A percentile compares a stretch with the other conserved stretches of the same genome.
Conservation (phyloP, 2,888 invertebrate species). For the Melinaea marsaeus region DNA sequence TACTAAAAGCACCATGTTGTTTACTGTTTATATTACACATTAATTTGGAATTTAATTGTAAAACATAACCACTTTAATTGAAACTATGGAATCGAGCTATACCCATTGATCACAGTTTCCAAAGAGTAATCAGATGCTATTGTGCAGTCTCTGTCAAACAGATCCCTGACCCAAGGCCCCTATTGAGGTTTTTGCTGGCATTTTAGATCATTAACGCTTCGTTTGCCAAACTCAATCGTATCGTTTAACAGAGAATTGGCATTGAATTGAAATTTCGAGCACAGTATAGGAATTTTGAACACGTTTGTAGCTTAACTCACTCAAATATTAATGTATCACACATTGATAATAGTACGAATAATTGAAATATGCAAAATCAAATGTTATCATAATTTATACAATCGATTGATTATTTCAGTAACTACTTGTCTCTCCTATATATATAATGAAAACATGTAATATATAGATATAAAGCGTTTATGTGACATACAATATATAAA, state of each 20-base stretch:
- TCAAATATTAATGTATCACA: neutral
- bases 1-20: too few species aligned
- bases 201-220: slow-evolving; percentile 40
- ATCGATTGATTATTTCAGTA: too few species aligned
- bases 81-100: too few species aligned
- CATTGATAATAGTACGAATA: too few species aligned
- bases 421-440: neutral
- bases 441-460: neutral
- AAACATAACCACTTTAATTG: too few species aligned
- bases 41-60: too few species aligned
- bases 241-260: slow-evolving; percentile 1
- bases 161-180: slow-evolving; percentile 12
- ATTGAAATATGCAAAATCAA: too few species aligned
- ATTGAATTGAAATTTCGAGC: slow-evolving; percentile 3
- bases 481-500: neutral
- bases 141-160: slow-evolving; percentile 26
- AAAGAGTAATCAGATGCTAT: slow-evolving; percentile 22
- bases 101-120: neutral
- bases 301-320: neutral
- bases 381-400: too few species aligned
- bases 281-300: neutral
- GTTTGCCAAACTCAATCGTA: slow-evolving; percentile 39
- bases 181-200: slow-evolving; percentile 23
- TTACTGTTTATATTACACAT: too few species aligned
- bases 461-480: neutral